These are phyloP conservation scores for Theonella swinhoei DNA, from an alignment of 37 sponge, comb jelly and placozoan genomes.

Conservation along the genomic window DNA sequence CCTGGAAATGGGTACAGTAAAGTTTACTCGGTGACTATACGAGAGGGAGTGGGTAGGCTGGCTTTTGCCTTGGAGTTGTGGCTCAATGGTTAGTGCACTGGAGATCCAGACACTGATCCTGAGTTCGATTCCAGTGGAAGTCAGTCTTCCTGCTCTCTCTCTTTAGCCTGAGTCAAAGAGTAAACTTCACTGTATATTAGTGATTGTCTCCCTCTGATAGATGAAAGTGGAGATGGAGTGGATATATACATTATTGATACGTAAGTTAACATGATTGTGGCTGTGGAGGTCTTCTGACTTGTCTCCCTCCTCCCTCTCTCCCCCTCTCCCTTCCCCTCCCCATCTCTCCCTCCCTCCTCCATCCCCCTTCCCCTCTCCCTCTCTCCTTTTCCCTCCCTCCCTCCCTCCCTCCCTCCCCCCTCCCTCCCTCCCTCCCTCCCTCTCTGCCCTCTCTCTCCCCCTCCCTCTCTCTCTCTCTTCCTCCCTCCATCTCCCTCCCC, in stretches of 20 bases:
- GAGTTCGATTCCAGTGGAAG: too few relatives aligned
- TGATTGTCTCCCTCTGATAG: background rate
- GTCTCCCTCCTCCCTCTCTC: background rate
- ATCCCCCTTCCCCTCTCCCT: background rate
- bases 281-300: too few relatives aligned
- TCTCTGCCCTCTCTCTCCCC: background rate
- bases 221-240: slow-evolving; percentile 55
- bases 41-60: too few relatives aligned
- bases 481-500: background rate
- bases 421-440: background rate
- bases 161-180: too few relatives aligned
- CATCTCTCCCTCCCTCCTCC: too few relatives aligned
- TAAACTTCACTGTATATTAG: too few relatives aligned
- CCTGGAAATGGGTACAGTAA: background rate
- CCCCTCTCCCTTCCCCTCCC: background rate
- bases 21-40: too few relatives aligned
- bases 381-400: background rate
- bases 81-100: too few relatives aligned
- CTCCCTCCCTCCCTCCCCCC: background rate
- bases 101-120: too few relatives aligned
- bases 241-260: slow-evolving; percentile 72
- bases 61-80: too few relatives aligned
- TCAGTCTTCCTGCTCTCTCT: too few relatives aligned
- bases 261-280: slow-evolving; percentile 49
- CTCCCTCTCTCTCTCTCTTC: background rate